Evolutionary conservation across 1,140 invertebrate genomes (phyloP), one percentile per base, ranked within the genome.

Genomic region (Lasaia peninsularis): DNA sequence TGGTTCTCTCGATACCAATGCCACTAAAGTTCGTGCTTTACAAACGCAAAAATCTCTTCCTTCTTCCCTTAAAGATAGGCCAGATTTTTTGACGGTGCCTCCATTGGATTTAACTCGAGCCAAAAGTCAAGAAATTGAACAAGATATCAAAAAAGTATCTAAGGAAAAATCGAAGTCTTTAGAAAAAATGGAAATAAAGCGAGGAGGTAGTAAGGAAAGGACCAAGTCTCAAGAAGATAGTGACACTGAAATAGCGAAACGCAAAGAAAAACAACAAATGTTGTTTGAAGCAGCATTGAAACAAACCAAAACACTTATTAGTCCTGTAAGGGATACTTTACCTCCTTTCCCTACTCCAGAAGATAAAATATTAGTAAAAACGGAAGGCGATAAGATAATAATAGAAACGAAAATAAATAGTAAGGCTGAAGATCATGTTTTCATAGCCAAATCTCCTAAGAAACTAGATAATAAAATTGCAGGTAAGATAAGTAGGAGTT

Each of bases 201-300:
- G 92, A 0, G 80, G 84, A n/a, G 75, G 91, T 21, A 93, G 92
- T 69, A 93, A 92, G 64, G 92, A 93, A 77, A 85, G 93, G 62
- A 91, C 92, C 12, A 93, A 93, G 67, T 93, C 92, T 6, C 92
- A 92, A 69, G 93, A 94, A 77, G 93, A 93, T 62, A 92, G 91
- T 63, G 92, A 93, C 67, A 91, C 92, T 3, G 92, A 93, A 71
- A 92, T 93, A 62, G 92, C 91, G 10, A 93, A 93, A 73, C 89
- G 93, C 54, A 92, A 92, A 73, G 92, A 93, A 71, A 91, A 93
- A 56, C 93, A 94, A 69, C 93, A 94, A 73, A 92, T 93, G 87
- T 86, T 94, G 0, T 94, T 93, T 68, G 93, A 94, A 82, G 93
- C 92, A 14, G 93, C 93, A 6, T 90, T 94, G 64, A 93, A 93